Base-by-base conservation (phyloP, 2,888 invertebrate genomes). In the Dryobota labecula region DNA sequence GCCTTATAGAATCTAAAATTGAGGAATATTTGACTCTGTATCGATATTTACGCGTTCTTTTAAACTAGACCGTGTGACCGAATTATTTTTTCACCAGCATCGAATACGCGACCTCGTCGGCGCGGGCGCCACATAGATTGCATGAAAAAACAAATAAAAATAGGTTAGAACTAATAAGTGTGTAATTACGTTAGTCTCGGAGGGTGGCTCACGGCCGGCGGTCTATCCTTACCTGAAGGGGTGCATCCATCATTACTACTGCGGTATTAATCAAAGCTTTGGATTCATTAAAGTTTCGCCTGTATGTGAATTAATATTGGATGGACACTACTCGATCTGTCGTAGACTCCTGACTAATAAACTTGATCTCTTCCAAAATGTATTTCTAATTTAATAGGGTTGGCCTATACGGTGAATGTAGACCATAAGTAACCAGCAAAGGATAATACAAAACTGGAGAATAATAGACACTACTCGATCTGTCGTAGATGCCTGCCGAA, bases 161-260 rank as follows among this genome's bases (percentile, higher is more conserved):
- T 88, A 88, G 90, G 92, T 92, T 89, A 90, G 89, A 92, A 91
- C 91, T 94, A 94, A 95, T 95, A 94, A 94, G 94, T 94, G 92
- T 94, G 93, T 94, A 94, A 95, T 95, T 93, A 94, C 76, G 92
- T 93, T 91, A 90, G 93, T 78, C 91, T 86, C 91, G 88, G 90
- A 93, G 95, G 95, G 94, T 94, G 94, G 94, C 84, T 92, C 93
- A 68, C 90, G 86, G 92, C 92, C 91, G 94, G 94, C 92, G 94
- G 93, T 93, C 94, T 83, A 83, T 89, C 91, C 91, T 90, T 94
- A 92, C 94, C 92, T 91, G 92, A 89, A 88, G 89, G 90, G 92
- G 88, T 87, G 82, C 86, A 88, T 89, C 90, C 87, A 91, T 90
- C 92, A 94, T 92, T 91, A 92, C 86, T 84, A 86, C 87, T 83